Evolutionary conservation across 2,113 vertebrate species (phyloP).

Genomic region (Vireo altiloquus): DNA sequence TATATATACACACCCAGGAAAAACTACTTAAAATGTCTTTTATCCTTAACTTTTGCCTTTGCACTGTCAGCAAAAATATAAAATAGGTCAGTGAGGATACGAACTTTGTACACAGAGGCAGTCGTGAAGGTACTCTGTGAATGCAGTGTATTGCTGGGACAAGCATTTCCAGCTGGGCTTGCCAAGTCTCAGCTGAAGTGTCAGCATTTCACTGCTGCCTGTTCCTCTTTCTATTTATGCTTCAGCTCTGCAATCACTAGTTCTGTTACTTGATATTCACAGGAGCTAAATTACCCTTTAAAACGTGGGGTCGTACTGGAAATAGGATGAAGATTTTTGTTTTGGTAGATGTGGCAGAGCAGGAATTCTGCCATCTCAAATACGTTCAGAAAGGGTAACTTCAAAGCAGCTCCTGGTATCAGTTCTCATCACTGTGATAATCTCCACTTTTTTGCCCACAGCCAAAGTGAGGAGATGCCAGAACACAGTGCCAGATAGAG

Average conservation of each 20-base stretch:
- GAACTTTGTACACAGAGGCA: neutral
- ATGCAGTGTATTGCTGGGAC: neutral
- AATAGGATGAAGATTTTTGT: conserved; percentile 8
- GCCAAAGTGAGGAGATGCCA: neutral
- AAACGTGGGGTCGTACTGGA: neutral
- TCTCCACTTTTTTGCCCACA: neutral
- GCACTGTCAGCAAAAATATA: neutral
- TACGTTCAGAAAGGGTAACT: neutral
- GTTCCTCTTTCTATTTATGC: conserved; percentile 62
- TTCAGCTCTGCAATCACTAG: neutral
- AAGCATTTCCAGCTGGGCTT: conserved; percentile 30
- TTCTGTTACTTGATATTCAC: conserved; percentile 30
- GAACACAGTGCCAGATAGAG: neutral
- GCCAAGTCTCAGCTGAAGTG: conserved; percentile 35
- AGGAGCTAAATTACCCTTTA: conserved; percentile 17
- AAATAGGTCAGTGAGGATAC: neutral
- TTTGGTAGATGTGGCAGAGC: neutral
- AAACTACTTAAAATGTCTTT: neutral
- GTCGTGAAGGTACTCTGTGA: neutral
- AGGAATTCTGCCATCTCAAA: neutral
- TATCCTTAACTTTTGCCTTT: neutral
- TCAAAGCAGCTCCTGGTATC: neutral
- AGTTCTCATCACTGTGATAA: neutral
- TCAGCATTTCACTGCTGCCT: neutral
- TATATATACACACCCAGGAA: neutral